Conservation (phyloP, 2,888 invertebrate genomes). For the Chrysina gloriosa region DNA sequence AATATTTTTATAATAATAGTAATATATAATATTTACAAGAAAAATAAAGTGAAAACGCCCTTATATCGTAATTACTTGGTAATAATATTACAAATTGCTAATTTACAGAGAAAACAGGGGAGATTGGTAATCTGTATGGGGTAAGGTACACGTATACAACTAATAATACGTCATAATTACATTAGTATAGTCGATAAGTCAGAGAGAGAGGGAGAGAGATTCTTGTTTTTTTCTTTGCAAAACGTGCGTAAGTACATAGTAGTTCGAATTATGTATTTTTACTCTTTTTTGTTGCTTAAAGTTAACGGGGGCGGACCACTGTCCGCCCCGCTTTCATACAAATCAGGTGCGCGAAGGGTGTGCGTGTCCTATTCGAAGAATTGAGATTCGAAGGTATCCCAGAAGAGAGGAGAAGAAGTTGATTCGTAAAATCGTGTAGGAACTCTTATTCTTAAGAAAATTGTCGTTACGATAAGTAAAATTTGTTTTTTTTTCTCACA, state of each 20-base stretch:
- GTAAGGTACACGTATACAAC: no score
- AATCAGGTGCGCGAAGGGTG: no score
- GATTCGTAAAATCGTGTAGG: slow-evolving; percentile 46
- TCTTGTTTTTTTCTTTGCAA: neutral
- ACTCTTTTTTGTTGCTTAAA: no score
- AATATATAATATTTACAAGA: slow-evolving; percentile 6
- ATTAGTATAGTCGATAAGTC: neutral
- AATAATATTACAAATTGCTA: neutral
- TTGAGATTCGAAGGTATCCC: no score
- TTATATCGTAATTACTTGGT: neutral
- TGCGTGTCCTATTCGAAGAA: no score
- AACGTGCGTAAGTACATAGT: no score
- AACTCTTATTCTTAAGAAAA: slow-evolving; percentile 43
- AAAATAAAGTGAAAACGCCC: neutral
- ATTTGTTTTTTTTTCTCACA: no score
- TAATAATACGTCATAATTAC: no score
- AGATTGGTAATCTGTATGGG: neutral
- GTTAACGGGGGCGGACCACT: no score
- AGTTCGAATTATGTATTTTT: slow-evolving; percentile 31
- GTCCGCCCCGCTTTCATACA: no score
- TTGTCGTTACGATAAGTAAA: no score
- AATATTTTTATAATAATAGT: neutral
- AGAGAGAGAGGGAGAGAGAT: neutral
- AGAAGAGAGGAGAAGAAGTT: no score
- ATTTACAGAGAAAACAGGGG: neutral